Base-by-base conservation (phyloP, 2,888 invertebrate species). In the Allygus modestus region DNA sequence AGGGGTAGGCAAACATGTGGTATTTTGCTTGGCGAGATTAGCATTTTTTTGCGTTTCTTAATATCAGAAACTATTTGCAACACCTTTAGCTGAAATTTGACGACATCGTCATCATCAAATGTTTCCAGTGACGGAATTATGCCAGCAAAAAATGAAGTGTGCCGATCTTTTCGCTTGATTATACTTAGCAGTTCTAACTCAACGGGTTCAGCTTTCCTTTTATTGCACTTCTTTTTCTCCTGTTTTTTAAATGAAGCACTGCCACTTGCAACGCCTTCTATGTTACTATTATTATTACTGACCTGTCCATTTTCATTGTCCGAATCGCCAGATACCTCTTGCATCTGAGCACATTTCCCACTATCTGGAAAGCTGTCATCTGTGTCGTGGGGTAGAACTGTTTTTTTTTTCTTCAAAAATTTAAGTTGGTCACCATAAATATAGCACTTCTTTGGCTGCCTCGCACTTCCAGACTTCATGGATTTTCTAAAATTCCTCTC, bases 141-240 rank as follows among this genome's bases (percentile, higher is more conserved):
- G 37, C 77, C 79, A 46, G 43, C 77, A 69, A 83, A 83, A 83
- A 85, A 83, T 69, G 77, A 85, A 82, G 75, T 43, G 51, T 85
- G 85, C 77, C 85, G 85, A 84, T 84, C 84, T 33, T 84, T 79
- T 84, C 37, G 20, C 54, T 81, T 46, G 46, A 77, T 77, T 77
- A 77, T 23, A 77, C 46, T 17, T 17, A 77, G 46, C 46, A 81
- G 81, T 46, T 77, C 77, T 28, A 77, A 46, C 77, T 46, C 77
- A 46, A 77, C 77, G 26, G 51, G 77, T 26, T 77, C 77, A 77
- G 46, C 46, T 77, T 77, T 77, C 51, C 43, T 77, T 26, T 77
- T 77, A 26, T 46, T 46, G 1, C 77, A 46, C 51, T 77, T 77
- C 51, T 77, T 46, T 77, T 77, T 1, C 77, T 77, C 46, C 46